A percentile compares a stretch with the other conserved stretches of the same genome.
Conservation (phyloP, 2,797 vertebrate species). For the Pseudomugil gertrudae region DNA sequence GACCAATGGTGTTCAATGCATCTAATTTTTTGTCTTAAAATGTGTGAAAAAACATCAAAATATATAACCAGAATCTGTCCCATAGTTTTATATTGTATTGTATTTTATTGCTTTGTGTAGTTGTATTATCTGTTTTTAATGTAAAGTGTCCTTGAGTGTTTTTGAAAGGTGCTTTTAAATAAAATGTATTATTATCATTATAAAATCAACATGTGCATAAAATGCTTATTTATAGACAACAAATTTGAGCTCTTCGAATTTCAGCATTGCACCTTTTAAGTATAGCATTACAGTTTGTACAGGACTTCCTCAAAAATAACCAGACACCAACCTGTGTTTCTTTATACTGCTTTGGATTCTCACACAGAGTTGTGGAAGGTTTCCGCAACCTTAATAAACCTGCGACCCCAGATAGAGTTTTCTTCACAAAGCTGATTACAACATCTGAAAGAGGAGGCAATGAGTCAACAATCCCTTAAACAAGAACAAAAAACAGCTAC, state of each 20-base stretch:
- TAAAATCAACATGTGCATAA: not conserved
- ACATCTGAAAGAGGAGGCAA: conserved; percentile 74
- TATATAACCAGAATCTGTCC: too few species aligned
- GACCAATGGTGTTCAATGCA: not conserved
- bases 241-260: not conserved
- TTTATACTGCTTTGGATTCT: conserved; percentile 53
- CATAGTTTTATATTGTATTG: too few species aligned
- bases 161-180: too few species aligned
- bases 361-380: conserved; percentile 39
- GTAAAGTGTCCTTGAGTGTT: too few species aligned
- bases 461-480: conserved; percentile 1
- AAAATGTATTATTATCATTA: too few species aligned
- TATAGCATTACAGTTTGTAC: too few species aligned
- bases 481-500: not conserved
- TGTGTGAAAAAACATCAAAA: too few species aligned
- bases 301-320: not conserved
- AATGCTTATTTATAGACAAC: not conserved
- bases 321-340: conserved; percentile 59
- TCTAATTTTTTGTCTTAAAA: not conserved
- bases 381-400: conserved; percentile 74
- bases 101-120: too few species aligned
- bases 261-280: too few species aligned
- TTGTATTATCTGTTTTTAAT: too few species aligned
- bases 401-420: conserved; percentile 78
- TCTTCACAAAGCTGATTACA: conserved; percentile 81